Evolutionary conservation across 2,797 vertebrate species (phyloP).

Genomic region (Parauchenoglanis ngamensis): DNA sequence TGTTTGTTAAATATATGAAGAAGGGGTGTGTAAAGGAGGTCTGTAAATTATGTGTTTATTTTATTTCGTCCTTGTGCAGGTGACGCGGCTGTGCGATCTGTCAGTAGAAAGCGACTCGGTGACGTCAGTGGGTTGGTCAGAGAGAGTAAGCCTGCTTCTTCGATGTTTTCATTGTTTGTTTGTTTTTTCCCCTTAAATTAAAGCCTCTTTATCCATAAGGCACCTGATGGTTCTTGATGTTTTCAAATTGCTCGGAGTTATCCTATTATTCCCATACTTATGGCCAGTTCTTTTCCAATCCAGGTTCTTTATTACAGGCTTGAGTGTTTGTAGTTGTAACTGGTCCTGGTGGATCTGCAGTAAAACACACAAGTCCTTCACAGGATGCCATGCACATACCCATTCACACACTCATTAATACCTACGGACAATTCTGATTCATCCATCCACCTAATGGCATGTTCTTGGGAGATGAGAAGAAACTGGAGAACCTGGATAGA

Average conservation of each 20-base stretch:
- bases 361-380: not conserved
- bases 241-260: not conserved
- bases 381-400: not conserved
- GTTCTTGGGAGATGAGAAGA: not conserved
- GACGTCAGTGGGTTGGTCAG: conserved; percentile 97
- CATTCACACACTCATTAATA: not conserved
- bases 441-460: too few species aligned
- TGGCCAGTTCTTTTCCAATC: not conserved
- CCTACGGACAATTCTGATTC: not conserved
- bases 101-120: conserved; percentile 98
- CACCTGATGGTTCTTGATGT: not conserved
- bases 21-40: not conserved
- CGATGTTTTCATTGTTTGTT: too few species aligned
- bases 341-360: not conserved
- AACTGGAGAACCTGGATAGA: not conserved
- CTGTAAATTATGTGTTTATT: not conserved
- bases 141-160: conserved; percentile 80
- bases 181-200: not conserved
- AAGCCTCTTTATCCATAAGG: not conserved
- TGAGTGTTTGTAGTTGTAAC: not conserved
- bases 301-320: not conserved
- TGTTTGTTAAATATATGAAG: not conserved
- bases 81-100: conserved; percentile 94
- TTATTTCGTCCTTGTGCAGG: conserved; percentile 69
- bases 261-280: not conserved